Evolutionary conservation across 2,797 vertebrate species (phyloP), one percentile per base, ranked within the genome.

Genomic region (Enteromius viviparus): DNA sequence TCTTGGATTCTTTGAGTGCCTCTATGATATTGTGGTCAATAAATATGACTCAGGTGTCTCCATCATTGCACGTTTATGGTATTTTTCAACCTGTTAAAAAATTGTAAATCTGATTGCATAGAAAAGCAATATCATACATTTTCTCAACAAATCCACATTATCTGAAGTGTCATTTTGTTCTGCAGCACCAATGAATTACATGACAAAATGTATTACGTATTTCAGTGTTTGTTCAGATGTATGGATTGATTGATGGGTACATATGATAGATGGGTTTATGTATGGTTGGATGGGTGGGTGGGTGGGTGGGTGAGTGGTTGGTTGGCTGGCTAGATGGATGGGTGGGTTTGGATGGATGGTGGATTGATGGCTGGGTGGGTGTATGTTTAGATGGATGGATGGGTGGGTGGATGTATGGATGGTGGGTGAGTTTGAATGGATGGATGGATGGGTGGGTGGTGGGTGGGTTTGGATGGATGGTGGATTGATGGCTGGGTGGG

Each of bases 81-180:
- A 32, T 72, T 72, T 32, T 51, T 32, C 17, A 72, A 32, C 17
- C 45, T 15, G 2, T 23, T 71, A 49, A 15, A n/a, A 37, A 21
- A 66, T 49, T 29, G 17, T 21, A 34, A 21, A 29, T 72, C 32
- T 2, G 21, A 53, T 34, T 32, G 11, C 4, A 34, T 6, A 72
- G 70, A 53, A 51, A 34, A 53, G 9, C 70, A 53, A 34, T 72
- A 32, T 74, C 29, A 14, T 17, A 53, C 29, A 17, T 51, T 26
- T 49, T 9, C 42, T 74, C 47, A 72, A 32, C 47, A 51, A 37
- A 51, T 51, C 4, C 70, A 32, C 23, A 21, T 32, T 51, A 51
- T 72, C 29, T 72, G 70, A 72, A 49, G 69, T 72, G 47, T 21
- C 26, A 51, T 72, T 51, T 72, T 21, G 26, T 21, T 72, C 45